Evolutionary conservation across 2,113 vertebrate species (phyloP).

Genomic region (Phyllostomus discolor): DNA sequence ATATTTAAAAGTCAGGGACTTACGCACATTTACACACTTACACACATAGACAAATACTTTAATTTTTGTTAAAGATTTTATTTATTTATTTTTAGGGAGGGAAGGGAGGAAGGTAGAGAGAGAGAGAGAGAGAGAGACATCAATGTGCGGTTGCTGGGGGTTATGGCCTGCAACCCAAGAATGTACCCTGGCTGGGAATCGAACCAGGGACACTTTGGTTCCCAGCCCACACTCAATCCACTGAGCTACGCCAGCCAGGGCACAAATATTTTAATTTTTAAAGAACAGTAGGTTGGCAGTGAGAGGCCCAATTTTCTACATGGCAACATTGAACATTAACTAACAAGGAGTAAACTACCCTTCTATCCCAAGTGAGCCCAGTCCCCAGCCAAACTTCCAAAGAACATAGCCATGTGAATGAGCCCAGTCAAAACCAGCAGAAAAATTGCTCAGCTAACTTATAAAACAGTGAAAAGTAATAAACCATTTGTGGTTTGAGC

Average conservation of each 20-base stretch:
- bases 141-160: no score
- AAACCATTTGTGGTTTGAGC: neutral
- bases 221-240: no score
- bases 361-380: neutral
- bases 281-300: neutral
- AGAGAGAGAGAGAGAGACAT: no score
- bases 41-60: neutral
- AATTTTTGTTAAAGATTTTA: no score
- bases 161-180: no score
- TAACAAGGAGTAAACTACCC: neutral
- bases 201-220: no score
- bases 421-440: neutral
- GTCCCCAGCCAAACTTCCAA: neutral
- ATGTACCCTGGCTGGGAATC: no score
- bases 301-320: neutral
- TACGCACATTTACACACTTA: neutral
- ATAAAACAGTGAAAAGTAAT: neutral
- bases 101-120: no score
- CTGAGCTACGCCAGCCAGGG: no score
- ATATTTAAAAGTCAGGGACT: conserved; percentile 9
- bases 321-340: neutral
- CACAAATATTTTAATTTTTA: neutral
- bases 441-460: neutral
- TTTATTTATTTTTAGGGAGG: no score
- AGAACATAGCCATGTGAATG: neutral